phyloP scores from a whole-genome alignment of 1,140 invertebrate species.

The Apocrypta bakeri region DNA sequence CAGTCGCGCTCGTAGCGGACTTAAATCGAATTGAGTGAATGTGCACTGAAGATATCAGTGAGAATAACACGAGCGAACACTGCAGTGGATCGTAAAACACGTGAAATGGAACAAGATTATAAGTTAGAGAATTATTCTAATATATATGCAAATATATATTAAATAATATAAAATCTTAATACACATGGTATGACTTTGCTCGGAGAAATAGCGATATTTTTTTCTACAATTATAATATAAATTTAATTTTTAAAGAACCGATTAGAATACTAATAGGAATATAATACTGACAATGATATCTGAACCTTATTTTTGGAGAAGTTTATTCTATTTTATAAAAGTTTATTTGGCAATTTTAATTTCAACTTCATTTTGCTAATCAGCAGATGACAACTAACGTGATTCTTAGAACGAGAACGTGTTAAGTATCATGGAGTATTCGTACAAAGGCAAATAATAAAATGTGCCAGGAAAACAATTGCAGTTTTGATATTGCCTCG shows the following conservation, averaged over 20 bases:
- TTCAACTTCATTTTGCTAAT: constrained; percentile 13
- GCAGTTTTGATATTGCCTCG: constrained; percentile 17
- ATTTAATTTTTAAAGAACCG: too few species aligned
- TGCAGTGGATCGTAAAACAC: neutral
- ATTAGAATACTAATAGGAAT: too few species aligned
- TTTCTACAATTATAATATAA: too few species aligned
- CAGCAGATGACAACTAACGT: constrained; percentile 12
- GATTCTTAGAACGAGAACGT: neutral
- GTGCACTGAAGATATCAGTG: neutral
- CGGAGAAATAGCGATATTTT: too few species aligned
- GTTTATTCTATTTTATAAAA: too few species aligned
- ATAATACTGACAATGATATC: too few species aligned
- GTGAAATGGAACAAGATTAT: neutral
- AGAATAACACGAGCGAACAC: neutral
- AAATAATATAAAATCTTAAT: too few species aligned
- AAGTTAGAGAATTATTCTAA: neutral
- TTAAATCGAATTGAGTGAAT: neutral
- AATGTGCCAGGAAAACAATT: constrained; percentile 35
- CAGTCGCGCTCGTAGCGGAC: neutral
- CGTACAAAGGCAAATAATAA: constrained; percentile 32
- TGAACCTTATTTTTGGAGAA: too few species aligned
- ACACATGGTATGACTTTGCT: too few species aligned
- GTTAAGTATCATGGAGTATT: neutral
- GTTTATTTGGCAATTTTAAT: constrained; percentile 19
- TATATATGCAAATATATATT: neutral